Evolutionary conservation across 1,140 invertebrate genomes (phyloP).

Genomic region (Pentalonia nigronervosa): DNA sequence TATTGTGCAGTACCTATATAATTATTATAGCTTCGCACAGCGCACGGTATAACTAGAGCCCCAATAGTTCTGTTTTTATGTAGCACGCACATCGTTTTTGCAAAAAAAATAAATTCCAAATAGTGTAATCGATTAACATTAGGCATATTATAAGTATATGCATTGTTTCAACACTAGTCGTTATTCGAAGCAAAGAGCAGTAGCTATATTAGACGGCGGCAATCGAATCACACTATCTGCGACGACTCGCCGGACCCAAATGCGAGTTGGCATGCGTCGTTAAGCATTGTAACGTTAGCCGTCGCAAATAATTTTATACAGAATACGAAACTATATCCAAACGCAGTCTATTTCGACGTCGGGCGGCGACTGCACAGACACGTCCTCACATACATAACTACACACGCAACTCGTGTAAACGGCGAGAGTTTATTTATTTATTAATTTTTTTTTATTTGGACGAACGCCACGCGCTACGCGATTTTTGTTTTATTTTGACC

Average conservation of each 20-base stretch:
- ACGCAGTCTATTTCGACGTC: conserved; percentile 30
- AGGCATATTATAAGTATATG: neutral
- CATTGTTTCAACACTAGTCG: neutral
- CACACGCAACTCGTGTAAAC: neutral
- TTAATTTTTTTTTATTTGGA: conserved; percentile 20
- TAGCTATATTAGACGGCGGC: neutral
- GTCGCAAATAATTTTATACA: neutral
- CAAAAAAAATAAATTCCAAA: neutral
- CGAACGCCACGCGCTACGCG: neutral
- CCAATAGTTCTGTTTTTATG: neutral
- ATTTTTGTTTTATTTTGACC: neutral
- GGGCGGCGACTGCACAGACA: neutral
- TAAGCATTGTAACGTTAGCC: neutral
- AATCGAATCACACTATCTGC: neutral
- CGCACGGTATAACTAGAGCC: neutral
- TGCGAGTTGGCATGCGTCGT: neutral
- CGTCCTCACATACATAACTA: neutral
- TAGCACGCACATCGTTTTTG: neutral
- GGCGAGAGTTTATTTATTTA: neutral
- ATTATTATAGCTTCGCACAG: neutral
- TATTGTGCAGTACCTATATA: neutral
- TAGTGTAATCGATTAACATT: neutral
- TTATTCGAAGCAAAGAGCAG: neutral
- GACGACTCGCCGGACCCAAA: neutral
- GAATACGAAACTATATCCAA: neutral